These are phyloP conservation scores for Megastigmus dorsalis DNA, from an alignment of 2,888 invertebrate genomes.

Conservation along the genomic window DNA sequence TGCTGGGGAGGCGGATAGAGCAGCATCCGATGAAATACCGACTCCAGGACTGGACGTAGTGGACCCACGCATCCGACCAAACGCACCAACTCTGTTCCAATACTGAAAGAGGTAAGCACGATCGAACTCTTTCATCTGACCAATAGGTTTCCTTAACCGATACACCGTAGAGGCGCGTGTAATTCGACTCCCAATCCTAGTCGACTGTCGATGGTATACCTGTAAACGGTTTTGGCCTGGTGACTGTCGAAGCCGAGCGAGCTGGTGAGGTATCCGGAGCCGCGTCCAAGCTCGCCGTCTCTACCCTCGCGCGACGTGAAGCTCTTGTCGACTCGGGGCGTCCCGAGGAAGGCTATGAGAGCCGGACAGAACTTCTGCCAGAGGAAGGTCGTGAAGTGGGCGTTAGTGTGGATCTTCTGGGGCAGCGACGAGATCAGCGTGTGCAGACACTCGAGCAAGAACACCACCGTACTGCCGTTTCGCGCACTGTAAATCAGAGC, in stretches of 20 bases:
- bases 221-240: constrained; percentile 92
- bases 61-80: constrained; percentile 91
- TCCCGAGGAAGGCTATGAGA: constrained; percentile 89
- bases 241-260: constrained; percentile 87
- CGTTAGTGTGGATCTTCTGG: constrained; percentile 87
- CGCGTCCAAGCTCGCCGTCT: constrained; percentile 78
- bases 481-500: constrained; percentile 61
- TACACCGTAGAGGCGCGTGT: not conserved
- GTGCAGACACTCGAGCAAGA: constrained; percentile 90
- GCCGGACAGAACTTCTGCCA: constrained; percentile 96
- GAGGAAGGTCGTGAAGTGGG: constrained; percentile 90
- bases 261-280: constrained; percentile 82
- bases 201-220: constrained; percentile 73
- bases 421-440: constrained; percentile 90
- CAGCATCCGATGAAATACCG: constrained; percentile 94
- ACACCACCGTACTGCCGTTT: constrained; percentile 82
- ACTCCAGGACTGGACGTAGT: constrained; percentile 93
- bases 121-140: no score
- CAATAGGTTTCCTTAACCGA: not conserved
- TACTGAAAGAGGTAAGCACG: constrained; percentile 76
- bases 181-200: not conserved
- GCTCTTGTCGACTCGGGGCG: constrained; percentile 89
- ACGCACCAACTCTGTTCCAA: constrained; percentile 91
- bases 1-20: constrained; percentile 90
- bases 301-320: constrained; percentile 81